Conservation (phyloP, 2,113 vertebrate genomes). For the Cygnus buccinator region DNA sequence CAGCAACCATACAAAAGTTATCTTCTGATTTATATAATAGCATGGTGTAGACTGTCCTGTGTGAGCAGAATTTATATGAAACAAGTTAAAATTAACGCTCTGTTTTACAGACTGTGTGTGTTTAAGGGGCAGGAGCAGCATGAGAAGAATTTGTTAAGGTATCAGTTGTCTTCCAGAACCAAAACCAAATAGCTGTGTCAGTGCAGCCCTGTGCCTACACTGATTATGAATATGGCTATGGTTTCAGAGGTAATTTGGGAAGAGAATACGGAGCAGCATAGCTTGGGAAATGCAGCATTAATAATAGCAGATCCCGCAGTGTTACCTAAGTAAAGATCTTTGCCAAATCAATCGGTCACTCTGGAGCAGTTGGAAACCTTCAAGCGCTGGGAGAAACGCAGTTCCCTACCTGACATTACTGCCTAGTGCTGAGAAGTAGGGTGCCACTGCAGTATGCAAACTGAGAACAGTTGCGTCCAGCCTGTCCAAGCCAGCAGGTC, state of each 20-base stretch:
- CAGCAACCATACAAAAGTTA: background rate
- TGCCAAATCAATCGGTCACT: background rate
- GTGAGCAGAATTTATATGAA: conserved; percentile 6
- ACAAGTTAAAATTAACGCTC: background rate
- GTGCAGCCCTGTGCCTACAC: background rate
- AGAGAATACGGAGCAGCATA: background rate
- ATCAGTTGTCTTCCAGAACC: background rate
- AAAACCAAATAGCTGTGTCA: background rate
- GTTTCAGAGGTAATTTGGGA: background rate
- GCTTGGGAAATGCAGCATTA: background rate
- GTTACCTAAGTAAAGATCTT: background rate
- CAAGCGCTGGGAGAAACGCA: background rate
- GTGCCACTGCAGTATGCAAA: background rate
- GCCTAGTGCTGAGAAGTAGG: background rate
- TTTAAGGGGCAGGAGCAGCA: background rate
- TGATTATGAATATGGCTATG: background rate
- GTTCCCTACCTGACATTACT: background rate
- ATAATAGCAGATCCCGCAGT: fast-evolving
- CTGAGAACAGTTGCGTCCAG: background rate
- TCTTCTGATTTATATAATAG: conserved; percentile 10
- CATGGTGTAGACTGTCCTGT: background rate
- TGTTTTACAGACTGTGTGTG: background rate
- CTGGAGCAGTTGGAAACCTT: background rate
- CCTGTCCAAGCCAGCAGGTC: background rate
- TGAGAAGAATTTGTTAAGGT: background rate